Percentiles rank a stretch among this genome's conserved stretches.
phyloP scores from a whole-genome alignment of 1,140 invertebrate species.

The Halesus radiatus region DNA sequence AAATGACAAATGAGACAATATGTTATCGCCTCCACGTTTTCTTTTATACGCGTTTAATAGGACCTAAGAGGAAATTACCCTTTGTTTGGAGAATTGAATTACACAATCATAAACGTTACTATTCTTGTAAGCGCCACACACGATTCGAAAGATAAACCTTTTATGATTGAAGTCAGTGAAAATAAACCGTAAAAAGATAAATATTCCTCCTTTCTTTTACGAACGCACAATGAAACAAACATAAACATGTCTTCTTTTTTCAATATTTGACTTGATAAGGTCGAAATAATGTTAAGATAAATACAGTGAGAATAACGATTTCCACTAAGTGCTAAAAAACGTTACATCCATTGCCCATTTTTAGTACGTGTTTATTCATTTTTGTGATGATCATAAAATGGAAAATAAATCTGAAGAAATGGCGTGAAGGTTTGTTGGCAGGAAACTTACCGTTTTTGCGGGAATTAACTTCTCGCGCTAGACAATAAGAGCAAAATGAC shows the following conservation, averaged over 20 bases:
- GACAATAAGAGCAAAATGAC: background rate
- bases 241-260: no score
- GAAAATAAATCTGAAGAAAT: background rate
- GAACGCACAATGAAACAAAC: no score
- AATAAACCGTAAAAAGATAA: no score
- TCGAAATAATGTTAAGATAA: no score
- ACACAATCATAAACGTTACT: background rate
- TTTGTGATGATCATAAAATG: background rate
- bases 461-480: conserved; percentile 20
- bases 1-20: conserved; percentile 43
- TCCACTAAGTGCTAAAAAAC: no score
- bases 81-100: background rate
- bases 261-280: no score
- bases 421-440: background rate
- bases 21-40: conserved; percentile 23
- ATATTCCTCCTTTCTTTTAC: no score
- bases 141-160: no score
- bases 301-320: no score
- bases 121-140: background rate
- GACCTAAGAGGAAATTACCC: conserved; percentile 15
- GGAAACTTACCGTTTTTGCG: conserved; percentile 7
- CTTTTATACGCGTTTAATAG: conserved; percentile 25
- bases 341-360: no score
- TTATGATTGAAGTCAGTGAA: no score
- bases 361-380: background rate